Percentiles rank a stretch among this genome's conserved stretches.
These are phyloP conservation scores for Xestia ashworthii DNA, from an alignment of 2,888 invertebrate genomes.

Conservation along the genomic window DNA sequence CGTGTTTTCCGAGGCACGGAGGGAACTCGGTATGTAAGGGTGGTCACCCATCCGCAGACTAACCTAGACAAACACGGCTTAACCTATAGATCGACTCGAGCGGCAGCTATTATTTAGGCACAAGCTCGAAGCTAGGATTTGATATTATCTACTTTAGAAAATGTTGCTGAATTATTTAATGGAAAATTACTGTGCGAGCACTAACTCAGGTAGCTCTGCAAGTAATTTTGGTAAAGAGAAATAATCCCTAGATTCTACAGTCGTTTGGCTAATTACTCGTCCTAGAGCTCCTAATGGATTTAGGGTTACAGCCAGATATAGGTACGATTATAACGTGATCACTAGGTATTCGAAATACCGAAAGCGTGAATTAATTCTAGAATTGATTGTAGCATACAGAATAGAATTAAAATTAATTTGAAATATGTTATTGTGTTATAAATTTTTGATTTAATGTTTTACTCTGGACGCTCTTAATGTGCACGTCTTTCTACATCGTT, in stretches of 20 bases:
- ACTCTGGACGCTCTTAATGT: too few species aligned
- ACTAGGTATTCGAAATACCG: slow-evolving; percentile 10
- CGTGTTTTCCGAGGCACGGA: too few species aligned
- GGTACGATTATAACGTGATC: slow-evolving; percentile 55
- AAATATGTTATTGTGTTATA: too few species aligned
- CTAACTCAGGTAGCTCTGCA: background rate
- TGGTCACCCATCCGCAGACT: too few species aligned
- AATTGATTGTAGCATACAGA: background rate
- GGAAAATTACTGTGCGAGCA: slow-evolving; percentile 14
- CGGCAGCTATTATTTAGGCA: too few species aligned
- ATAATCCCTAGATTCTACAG: slow-evolving; percentile 37
- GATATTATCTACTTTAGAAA: background rate
- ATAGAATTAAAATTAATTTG: too few species aligned
- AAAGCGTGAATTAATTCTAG: slow-evolving; percentile 8
- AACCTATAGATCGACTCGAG: too few species aligned
- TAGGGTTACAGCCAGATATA: slow-evolving; percentile 44
- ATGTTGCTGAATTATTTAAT: background rate
- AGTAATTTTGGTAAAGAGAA: slow-evolving; percentile 33
- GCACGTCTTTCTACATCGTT: too few species aligned
- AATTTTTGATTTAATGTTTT: too few species aligned
- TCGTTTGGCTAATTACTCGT: slow-evolving; percentile 44
- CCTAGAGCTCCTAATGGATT: slow-evolving; percentile 41
- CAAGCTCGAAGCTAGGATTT: too few species aligned
- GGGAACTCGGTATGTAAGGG: too few species aligned
- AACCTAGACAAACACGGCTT: too few species aligned